These are phyloP conservation scores for Caerostris darwini DNA, from an alignment of 1,140 invertebrate species.

Conservation along the genomic window DNA sequence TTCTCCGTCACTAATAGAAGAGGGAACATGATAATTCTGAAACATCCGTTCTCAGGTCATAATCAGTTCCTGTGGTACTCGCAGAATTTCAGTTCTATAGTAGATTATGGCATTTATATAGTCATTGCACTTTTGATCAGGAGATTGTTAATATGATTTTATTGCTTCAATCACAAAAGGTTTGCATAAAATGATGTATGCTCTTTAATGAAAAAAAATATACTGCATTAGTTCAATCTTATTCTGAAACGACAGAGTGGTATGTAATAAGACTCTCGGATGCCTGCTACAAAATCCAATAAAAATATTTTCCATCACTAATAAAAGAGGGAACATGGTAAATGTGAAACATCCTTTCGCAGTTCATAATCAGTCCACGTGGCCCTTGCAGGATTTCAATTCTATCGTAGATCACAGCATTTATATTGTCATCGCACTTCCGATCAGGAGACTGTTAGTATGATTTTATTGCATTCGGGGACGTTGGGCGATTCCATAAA, in stretches of 20 bases:
- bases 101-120: conserved; percentile 40
- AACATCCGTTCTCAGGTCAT: background rate
- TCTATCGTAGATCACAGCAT: conserved; percentile 6
- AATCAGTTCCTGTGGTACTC: background rate
- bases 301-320: no score
- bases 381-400: background rate
- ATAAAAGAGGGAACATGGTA: background rate
- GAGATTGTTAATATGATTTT: conserved; percentile 37
- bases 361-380: background rate
- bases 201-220: no score
- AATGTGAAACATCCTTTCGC: background rate
- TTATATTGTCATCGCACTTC: conserved; percentile 47
- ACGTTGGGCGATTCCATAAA: background rate
- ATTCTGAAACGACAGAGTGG: no score
- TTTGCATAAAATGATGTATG: no score
- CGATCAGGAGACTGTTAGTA: conserved; percentile 28
- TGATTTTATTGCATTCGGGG: conserved; percentile 30
- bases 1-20: background rate
- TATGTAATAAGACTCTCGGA: no score
- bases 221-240: no score
- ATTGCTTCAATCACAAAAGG: background rate
- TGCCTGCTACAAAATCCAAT: no score
- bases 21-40: background rate
- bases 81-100: background rate
- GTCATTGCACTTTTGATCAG: conserved; percentile 12